Conservation (phyloP, 2,888 invertebrate species). For the Noctua janthe region DNA sequence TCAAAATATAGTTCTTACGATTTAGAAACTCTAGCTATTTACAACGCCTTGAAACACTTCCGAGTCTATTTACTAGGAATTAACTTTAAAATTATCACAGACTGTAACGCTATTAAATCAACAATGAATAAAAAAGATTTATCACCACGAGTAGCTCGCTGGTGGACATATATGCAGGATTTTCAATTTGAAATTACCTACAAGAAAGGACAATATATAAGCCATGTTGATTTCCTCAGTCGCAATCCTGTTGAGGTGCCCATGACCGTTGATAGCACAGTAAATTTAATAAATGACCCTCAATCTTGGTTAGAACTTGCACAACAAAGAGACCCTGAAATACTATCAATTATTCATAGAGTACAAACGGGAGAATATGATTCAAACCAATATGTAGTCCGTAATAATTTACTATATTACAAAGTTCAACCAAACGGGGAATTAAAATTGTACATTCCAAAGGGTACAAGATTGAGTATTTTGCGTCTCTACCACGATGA, state of each 20-base stretch:
- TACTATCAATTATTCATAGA: neutral
- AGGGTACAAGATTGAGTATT: neutral
- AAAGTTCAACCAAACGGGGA: neutral
- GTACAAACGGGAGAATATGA: neutral
- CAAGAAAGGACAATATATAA: constrained; percentile 6
- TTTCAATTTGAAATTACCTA: constrained; percentile 9
- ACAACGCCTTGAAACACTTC: constrained; percentile 63
- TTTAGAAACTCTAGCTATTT: constrained; percentile 7
- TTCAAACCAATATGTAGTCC: neutral
- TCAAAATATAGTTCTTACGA: constrained; percentile 58
- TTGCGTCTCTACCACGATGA: neutral
- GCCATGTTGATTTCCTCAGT: constrained; percentile 2
- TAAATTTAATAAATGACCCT: constrained; percentile 1
- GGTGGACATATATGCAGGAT: constrained; percentile 5
- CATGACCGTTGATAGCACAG: neutral
- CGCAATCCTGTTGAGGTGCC: constrained; percentile 8
- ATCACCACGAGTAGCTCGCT: constrained; percentile 7
- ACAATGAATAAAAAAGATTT: constrained; percentile 5
- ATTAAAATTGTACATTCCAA: constrained; percentile 1
- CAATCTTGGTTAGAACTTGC: constrained; percentile 3
- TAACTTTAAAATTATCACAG: constrained; percentile 1
- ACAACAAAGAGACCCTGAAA: neutral
- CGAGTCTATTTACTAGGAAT: constrained; percentile 3
- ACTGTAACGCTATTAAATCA: constrained; percentile 7
- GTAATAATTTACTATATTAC: constrained; percentile 9